Evolutionary conservation across 30 jellyfish, hydroid and myxozoan genomes (phyloP).

Genomic region (Mastigias papua): DNA sequence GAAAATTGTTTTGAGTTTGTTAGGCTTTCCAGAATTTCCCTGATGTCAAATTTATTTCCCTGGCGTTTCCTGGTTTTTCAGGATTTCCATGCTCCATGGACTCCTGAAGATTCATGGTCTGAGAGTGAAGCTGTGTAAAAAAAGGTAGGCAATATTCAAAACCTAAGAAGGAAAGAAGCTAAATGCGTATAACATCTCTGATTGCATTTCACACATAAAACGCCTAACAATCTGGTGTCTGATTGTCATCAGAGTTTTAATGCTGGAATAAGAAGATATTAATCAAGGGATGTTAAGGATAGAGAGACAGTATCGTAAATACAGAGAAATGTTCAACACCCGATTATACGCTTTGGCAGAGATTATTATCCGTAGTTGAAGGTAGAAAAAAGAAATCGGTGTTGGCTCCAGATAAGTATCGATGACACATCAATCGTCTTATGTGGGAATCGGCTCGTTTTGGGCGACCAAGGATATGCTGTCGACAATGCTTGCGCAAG

Average conservation of each 20-base stretch:
- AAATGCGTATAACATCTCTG: neutral
- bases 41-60: no score
- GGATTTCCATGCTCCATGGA: no score
- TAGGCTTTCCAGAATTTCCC: no score
- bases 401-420: constrained; percentile 24
- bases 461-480: neutral
- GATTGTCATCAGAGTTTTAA: neutral
- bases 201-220: neutral
- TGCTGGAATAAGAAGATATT: constrained; percentile 2
- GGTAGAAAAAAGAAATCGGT: neutral
- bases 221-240: neutral
- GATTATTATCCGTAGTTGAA: constrained; percentile 11
- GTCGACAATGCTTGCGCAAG: neutral
- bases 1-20: no score
- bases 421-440: constrained; percentile 30
- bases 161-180: no score
- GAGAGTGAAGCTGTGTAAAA: no score
- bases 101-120: no score
- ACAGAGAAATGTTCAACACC: constrained; percentile 12
- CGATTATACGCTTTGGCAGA: neutral
- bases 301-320: neutral
- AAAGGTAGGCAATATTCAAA: no score
- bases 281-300: constrained; percentile 14
- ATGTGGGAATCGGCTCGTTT: constrained; percentile 51
- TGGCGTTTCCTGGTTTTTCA: no score